Evolutionary conservation across 2,888 invertebrate genomes (phyloP).

Genomic region (Tachystola acroxantha): DNA sequence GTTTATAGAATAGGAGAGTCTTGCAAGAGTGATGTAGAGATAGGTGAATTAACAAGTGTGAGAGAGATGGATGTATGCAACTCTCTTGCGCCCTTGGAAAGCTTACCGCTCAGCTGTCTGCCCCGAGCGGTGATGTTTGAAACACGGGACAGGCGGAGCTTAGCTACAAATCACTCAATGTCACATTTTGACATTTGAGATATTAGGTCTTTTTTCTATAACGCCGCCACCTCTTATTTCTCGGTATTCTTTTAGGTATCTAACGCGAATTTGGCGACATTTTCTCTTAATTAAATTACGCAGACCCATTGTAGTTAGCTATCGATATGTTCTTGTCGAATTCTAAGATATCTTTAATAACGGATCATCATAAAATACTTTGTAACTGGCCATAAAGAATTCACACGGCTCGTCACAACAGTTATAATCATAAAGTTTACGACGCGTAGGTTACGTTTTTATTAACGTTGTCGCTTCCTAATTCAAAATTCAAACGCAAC

Average conservation of each 20-base stretch:
- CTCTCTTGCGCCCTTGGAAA: slow-evolving; percentile 60
- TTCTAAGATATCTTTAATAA: not conserved
- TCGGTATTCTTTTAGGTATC: slow-evolving; percentile 36
- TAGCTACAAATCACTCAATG: slow-evolving; percentile 80
- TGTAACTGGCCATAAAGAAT: slow-evolving; percentile 45
- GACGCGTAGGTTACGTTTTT: slow-evolving; percentile 31
- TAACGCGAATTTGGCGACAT: slow-evolving; percentile 25
- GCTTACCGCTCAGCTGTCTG: slow-evolving; percentile 76
- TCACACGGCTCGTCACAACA: slow-evolving; percentile 54
- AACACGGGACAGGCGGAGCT: slow-evolving; percentile 80
- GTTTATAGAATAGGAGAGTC: slow-evolving; percentile 69
- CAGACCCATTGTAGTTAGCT: not conserved
- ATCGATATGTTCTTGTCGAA: not conserved
- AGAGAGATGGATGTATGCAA: slow-evolving; percentile 59
- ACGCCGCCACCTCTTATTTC: slow-evolving; percentile 68
- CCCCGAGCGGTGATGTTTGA: slow-evolving; percentile 77
- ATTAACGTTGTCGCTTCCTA: slow-evolving; percentile 41
- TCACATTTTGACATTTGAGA: slow-evolving; percentile 80
- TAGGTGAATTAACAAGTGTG: slow-evolving; percentile 38
- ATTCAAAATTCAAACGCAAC: slow-evolving; percentile 50
- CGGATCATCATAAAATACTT: slow-evolving; percentile 12
- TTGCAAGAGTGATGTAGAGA: slow-evolving; percentile 52
- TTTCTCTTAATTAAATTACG: slow-evolving; percentile 16
- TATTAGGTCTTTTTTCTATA: slow-evolving; percentile 79
- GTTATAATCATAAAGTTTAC: slow-evolving; percentile 63